Conservation (phyloP, 2,797 vertebrate genomes). For the Kryptolebias ocellatus region DNA sequence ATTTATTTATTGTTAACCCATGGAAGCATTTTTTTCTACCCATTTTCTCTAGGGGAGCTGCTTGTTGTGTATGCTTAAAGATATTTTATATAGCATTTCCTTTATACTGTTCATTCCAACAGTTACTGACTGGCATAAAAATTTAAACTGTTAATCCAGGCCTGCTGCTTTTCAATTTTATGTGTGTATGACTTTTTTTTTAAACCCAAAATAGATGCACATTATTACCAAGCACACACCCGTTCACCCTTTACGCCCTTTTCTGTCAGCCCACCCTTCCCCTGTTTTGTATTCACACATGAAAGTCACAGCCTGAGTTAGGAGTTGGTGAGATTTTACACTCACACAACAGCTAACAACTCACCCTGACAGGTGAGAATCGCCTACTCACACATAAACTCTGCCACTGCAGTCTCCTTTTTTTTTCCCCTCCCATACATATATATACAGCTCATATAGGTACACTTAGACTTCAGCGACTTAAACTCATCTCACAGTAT, state of each 20-base stretch:
- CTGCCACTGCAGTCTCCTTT: conserved; percentile 13
- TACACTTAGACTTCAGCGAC: conserved; percentile 32
- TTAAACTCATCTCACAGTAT: conserved; percentile 31
- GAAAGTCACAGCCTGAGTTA: conserved; percentile 76
- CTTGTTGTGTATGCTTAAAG: conserved; percentile 41
- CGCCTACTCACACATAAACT: conserved; percentile 65
- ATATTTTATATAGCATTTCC: conserved; percentile 29
- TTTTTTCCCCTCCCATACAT: conserved; percentile 20
- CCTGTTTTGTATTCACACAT: conserved; percentile 74
- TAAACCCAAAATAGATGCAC: conserved; percentile 42
- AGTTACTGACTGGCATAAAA: conserved; percentile 30
- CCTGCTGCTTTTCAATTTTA: conserved; percentile 36
- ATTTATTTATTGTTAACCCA: conserved; percentile 29
- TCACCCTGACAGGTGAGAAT: conserved; percentile 77
- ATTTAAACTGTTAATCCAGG: conserved; percentile 34
- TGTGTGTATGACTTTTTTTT: conserved; percentile 33
- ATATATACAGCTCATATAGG: conserved; percentile 32
- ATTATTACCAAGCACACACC: conserved; percentile 44
- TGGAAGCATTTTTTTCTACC: conserved; percentile 40
- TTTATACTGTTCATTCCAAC: conserved; percentile 27
- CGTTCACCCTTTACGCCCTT: conserved; percentile 26
- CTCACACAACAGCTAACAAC: conserved; percentile 75
- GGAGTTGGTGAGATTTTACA: conserved; percentile 77
- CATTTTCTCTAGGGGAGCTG: conserved; percentile 41
- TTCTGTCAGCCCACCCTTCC: conserved; percentile 33